These are phyloP conservation scores for Botia kubotai DNA, from an alignment of 2,797 vertebrate species.

Conservation along the genomic window DNA sequence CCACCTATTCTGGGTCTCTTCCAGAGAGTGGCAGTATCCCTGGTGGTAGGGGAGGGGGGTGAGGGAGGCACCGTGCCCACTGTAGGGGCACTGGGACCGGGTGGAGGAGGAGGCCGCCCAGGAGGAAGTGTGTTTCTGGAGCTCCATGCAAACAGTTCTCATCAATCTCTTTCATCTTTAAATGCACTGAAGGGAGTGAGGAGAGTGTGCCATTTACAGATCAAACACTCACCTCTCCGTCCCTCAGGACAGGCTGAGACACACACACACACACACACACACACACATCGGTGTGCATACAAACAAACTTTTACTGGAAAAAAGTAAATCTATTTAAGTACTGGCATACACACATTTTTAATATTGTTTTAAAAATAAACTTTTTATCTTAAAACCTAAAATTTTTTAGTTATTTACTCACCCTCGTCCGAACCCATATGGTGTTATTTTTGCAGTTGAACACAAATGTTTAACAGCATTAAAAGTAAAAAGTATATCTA, in stretches of 20 bases:
- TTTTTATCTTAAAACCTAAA: background rate
- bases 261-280: conserved; percentile 4
- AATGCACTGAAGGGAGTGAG: conserved; percentile 65
- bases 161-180: conserved; percentile 70
- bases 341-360: background rate
- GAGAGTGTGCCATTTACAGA: conserved; percentile 67
- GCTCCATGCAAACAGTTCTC: conserved; percentile 66
- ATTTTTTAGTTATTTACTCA: background rate
- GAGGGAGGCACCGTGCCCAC: conserved; percentile 29
- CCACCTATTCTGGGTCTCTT: conserved; percentile 33
- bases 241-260: conserved; percentile 20
- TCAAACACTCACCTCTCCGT: conserved; percentile 68
- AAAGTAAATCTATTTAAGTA: background rate
- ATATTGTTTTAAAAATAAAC: background rate
- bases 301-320: conserved; percentile 9
- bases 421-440: background rate
- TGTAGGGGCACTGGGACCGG: conserved; percentile 62
- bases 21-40: conserved; percentile 20
- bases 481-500: too few species aligned
- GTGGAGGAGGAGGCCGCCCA: conserved; percentile 41
- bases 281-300: background rate
- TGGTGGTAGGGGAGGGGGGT: conserved; percentile 20
- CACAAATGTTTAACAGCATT: too few species aligned
- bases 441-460: background rate
- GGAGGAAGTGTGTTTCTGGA: conserved; percentile 52